Base-by-base conservation (phyloP, 2,113 vertebrate species). In the Sylvicapra grimmia region DNA sequence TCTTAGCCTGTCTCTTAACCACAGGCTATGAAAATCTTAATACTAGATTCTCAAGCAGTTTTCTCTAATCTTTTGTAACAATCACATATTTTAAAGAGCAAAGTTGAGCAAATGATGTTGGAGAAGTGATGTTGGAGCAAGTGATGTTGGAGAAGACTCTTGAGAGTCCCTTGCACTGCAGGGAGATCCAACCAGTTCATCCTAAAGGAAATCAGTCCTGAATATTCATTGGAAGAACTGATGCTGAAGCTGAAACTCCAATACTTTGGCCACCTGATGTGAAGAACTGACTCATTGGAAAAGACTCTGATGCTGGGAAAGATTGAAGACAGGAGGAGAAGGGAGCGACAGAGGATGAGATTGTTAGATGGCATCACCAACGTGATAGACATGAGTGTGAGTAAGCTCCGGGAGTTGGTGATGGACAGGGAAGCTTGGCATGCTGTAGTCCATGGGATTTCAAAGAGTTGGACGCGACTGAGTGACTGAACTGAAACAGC, bases 341-440 rank as follows among this genome's bases (percentile, higher is more conserved):
- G 68, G 68, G 19, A 5, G 5, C 0, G 0, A 72, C 19, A 72
- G n/a, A 40, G 68, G 10, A 72, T 36, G n/a, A 40, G 19, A 72
- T 23, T 0, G 19, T 23, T 72, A 19, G 19, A 72, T 12, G n/a
- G 19, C 19, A 72, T 72, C 19, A 40, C n/a, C 0, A 1, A 72
- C 0, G 0, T 0, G 5, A 72, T 23, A 40, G 10, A 72, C 19
- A 72, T 12, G n/a, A 3, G 19, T 72, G 3, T 40, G n/a, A 12
- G 10, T 72, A 40, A 23, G 10, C 68, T 72, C 19, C 0, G 0
- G 5, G 18, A 72, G 10, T 72, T 72, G 68, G 19, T 40, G n/a
- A 40, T 72, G 68, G 19, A 40, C 19, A 72, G 68, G n/a, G 68
- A 72, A 23, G n/a, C 5, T 21, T 72, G 68, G 19, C 19, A 1